Evolutionary conservation across 2,113 vertebrate genomes (phyloP), one percentile per base, ranked within the genome.

Genomic region (Scolopax mira): DNA sequence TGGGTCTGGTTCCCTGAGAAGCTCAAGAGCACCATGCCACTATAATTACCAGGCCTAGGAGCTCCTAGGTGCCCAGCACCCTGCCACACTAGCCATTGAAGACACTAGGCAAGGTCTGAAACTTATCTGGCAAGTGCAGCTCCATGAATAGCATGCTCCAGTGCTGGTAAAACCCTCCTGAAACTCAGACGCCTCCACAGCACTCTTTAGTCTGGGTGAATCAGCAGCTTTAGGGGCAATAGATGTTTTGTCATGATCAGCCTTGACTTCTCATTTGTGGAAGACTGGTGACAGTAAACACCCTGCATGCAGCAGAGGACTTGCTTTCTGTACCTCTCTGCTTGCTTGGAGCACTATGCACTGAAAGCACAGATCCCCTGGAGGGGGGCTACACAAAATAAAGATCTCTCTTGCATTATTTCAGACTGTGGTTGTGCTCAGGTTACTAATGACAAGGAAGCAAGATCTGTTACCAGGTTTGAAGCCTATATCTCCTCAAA

Each of bases 261-360:
- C 10, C 33, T 80, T 52, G 19, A 54, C 52, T 80, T 85, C 21
- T 60, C 30, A 19, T 51, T 51, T 33, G 22, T 18, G 13, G 44
- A 51, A 33, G 46, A 41, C 33, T 31, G 5, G 33, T 52, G 23
- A 31, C 25, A 67, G 41, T 30, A 57, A 64, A 74, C 73, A 4
- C 3, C 10, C 15, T 37, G 25, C 24, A 24, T 0, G 3, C 1
- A 2, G 21, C 5, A 73, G 11, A 31, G 28, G 17, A 49, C 18
- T 55, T 57, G 19, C 9, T 73, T 67, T 78, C 35, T 62, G 16
- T 39, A 21, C 17, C 28, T 35, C 22, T 18, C 62, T 39, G 35
- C 28, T 57, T 44, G 18, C 7, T 52, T 6, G 2, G 49, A 64
- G 49, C 12, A 4, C 41, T 60, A 9, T 7, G 35, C 19, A 15